Percentiles rank a stretch among this genome's conserved stretches.
Conservation (phyloP, 2,888 invertebrate species). For the Phragmatobia fuliginosa region DNA sequence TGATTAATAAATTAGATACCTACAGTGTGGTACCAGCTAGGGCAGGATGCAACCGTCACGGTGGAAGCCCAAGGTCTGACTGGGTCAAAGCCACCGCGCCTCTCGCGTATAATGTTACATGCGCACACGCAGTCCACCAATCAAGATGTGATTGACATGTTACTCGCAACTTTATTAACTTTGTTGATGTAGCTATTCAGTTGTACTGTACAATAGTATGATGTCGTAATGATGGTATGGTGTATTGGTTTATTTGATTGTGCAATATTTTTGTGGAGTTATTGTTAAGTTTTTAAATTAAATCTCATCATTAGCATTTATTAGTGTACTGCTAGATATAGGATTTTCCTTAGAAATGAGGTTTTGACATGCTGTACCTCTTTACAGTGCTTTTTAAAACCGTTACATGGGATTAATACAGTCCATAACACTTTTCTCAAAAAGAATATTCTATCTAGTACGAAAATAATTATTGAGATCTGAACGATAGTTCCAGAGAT, state of each 20-base stretch:
- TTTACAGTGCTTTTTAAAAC: no score
- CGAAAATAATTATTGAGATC: not conserved
- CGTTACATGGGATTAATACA: no score
- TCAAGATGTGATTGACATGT: constrained; percentile 21
- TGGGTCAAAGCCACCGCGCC: constrained; percentile 65
- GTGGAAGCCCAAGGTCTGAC: constrained; percentile 56
- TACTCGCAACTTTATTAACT: constrained; percentile 5
- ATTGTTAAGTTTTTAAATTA: not conserved
- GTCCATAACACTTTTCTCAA: not conserved
- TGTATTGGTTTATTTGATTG: not conserved
- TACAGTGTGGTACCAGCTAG: constrained; percentile 12
- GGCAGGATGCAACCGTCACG: constrained; percentile 61
- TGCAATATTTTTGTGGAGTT: not conserved
- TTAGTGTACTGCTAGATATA: no score
- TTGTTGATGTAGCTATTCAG: constrained; percentile 11
- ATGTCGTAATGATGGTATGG: not conserved
- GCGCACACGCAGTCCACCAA: constrained; percentile 9
- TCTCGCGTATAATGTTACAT: constrained; percentile 42
- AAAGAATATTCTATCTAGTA: not conserved
- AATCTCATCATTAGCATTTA: not conserved
- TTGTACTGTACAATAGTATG: constrained; percentile 5
- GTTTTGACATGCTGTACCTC: no score
- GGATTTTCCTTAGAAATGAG: no score
- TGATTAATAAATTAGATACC: constrained; percentile 14
- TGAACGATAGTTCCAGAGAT: not conserved